These are phyloP conservation scores for Crambe crambe DNA, from an alignment of 37 sponge, comb jelly and placozoan genomes.

Conservation along the genomic window DNA sequence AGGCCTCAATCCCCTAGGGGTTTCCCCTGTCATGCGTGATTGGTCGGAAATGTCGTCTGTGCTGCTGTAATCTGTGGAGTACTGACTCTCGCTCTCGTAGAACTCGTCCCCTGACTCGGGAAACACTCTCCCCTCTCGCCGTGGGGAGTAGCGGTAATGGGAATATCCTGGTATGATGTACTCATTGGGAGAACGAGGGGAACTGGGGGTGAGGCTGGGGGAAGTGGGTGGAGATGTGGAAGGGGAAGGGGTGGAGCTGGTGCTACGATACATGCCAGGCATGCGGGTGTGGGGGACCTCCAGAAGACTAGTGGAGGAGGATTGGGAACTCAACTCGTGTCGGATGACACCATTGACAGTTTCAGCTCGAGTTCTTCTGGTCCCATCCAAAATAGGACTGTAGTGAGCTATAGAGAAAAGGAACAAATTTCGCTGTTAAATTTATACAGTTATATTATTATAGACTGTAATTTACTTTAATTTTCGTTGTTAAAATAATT, in stretches of 20 bases:
- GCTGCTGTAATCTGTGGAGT: slow-evolving; percentile 32
- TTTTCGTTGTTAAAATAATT: slow-evolving; percentile 56
- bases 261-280: slow-evolving; percentile 26
- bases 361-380: background rate
- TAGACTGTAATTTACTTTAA: slow-evolving; percentile 29
- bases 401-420: slow-evolving; percentile 31
- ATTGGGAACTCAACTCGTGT: slow-evolving; percentile 13
- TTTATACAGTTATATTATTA: background rate
- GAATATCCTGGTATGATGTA: background rate
- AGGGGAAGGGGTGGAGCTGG: slow-evolving; percentile 52
- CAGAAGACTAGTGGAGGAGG: slow-evolving; percentile 38
- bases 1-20: slow-evolving; percentile 37
- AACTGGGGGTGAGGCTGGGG: slow-evolving; percentile 56
- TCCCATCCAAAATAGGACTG: slow-evolving; percentile 45
- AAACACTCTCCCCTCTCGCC: background rate
- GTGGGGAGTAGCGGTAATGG: background rate
- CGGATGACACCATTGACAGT: slow-evolving; percentile 14
- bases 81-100: slow-evolving; percentile 20
- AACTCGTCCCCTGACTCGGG: background rate
- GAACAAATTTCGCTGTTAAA: background rate
- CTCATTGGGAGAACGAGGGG: slow-evolving; percentile 55
- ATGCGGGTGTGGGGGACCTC: slow-evolving; percentile 20
- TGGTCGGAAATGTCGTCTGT: slow-evolving; percentile 59
- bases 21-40: background rate
- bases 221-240: slow-evolving; percentile 52